phyloP scores from a whole-genome alignment of 2,888 invertebrate genomes.

The Dasypogon diadema region DNA sequence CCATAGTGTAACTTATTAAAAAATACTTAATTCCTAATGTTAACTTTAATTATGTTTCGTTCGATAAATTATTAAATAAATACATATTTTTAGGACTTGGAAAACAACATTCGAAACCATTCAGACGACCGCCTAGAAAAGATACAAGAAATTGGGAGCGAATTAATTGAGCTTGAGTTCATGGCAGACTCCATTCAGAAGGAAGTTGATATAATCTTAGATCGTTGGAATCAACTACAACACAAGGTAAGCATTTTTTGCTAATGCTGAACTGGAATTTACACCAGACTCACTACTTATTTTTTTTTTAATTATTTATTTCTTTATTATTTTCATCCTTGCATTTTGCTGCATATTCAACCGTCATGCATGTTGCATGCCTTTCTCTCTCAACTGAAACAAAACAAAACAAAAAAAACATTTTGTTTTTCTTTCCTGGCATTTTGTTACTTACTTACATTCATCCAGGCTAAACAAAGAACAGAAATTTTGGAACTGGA shows the following conservation, averaged over 20 bases:
- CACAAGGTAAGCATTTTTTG: slow-evolving; percentile 72
- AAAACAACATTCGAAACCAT: slow-evolving; percentile 82
- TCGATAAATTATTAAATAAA: no score
- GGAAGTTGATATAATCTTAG: slow-evolving; percentile 75
- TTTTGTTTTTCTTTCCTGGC: not conserved
- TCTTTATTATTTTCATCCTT: not conserved
- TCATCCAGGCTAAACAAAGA: slow-evolving; percentile 64
- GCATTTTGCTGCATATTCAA: slow-evolving; percentile 45
- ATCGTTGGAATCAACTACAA: slow-evolving; percentile 77
- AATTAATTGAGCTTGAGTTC: slow-evolving; percentile 80
- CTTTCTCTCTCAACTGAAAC: not conserved
- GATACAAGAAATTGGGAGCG: slow-evolving; percentile 81
- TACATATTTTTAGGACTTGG: slow-evolving; percentile 76
- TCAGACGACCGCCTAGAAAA: slow-evolving; percentile 78
- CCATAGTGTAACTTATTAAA: no score
- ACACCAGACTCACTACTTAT: not conserved
- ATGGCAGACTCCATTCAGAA: slow-evolving; percentile 77
- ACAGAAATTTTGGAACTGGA: slow-evolving; percentile 75
- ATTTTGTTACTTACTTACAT: not conserved
- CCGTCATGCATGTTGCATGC: slow-evolving; percentile 44
- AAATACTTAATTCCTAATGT: no score
- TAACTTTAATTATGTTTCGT: no score
- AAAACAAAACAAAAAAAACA: slow-evolving; percentile 10
- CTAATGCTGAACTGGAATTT: no score
- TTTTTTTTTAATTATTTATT: slow-evolving; percentile 7